These are phyloP conservation scores for Eunapius fragilis DNA, from an alignment of 37 sponge, comb jelly and placozoan genomes.

Conservation along the genomic window DNA sequence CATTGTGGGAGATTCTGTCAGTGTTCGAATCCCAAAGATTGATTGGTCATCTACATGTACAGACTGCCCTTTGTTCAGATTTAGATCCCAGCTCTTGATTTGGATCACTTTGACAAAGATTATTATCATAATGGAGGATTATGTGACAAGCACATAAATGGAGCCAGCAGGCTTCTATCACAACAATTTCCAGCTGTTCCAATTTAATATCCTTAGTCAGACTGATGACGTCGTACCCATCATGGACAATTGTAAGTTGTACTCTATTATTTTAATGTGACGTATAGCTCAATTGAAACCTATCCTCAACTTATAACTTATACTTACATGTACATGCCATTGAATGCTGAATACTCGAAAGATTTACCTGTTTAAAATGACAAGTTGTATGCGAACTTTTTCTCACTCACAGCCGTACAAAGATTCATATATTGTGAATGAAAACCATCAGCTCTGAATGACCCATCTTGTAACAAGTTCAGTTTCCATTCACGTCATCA, in stretches of 20 bases:
- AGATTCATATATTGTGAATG: neutral
- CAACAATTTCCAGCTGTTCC: slow-evolving; percentile 11
- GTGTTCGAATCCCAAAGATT: slow-evolving; percentile 36
- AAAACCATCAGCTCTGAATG: slow-evolving; percentile 11
- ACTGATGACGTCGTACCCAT: neutral
- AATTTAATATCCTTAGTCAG: slow-evolving; percentile 9
- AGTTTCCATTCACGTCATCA: too few species aligned
- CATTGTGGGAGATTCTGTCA: slow-evolving; percentile 18
- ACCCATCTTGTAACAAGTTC: neutral
- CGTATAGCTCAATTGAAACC: too few species aligned
- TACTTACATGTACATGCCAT: too few species aligned
- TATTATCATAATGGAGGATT: neutral
- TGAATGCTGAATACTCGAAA: neutral
- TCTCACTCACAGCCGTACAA: slow-evolving; percentile 2
- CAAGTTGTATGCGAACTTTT: neutral
- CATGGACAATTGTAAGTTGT: neutral
- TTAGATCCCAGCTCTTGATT: neutral
- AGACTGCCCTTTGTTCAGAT: neutral
- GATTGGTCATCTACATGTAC: slow-evolving; percentile 44
- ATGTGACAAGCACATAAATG: slow-evolving; percentile 16
- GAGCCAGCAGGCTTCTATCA: slow-evolving; percentile 1
- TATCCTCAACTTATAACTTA: too few species aligned
- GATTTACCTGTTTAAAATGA: neutral
- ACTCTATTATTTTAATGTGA: neutral
- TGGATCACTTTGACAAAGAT: neutral